Percentiles rank a stretch among this genome's conserved stretches.
These are phyloP conservation scores for Xenopus petersii DNA, from an alignment of 2,797 vertebrate species.

Conservation along the genomic window DNA sequence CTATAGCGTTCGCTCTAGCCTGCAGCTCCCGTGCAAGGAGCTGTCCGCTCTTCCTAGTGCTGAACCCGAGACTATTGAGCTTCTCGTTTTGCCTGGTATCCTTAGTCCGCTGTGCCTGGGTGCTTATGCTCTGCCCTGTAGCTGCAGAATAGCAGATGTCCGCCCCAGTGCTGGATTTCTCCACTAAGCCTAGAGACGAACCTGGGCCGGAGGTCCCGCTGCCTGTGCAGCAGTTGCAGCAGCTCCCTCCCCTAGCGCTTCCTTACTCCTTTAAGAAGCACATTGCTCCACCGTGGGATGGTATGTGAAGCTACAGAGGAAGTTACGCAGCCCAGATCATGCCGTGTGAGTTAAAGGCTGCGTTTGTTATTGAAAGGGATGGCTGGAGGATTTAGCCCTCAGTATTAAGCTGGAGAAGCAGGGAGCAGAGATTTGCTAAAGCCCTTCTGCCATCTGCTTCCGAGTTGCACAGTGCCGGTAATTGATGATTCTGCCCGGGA, in stretches of 20 bases:
- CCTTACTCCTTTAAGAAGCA: slow-evolving; percentile 10
- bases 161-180: not conserved
- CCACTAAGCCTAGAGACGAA: not conserved
- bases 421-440: slow-evolving; percentile 70
- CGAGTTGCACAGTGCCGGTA: slow-evolving; percentile 70
- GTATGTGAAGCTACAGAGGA: slow-evolving; percentile 62
- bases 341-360: slow-evolving; percentile 82
- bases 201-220: too few species aligned
- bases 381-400: slow-evolving; percentile 79
- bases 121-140: not conserved
- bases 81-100: too few species aligned
- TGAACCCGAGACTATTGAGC: not conserved
- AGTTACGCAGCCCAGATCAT: slow-evolving; percentile 83
- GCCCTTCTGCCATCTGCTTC: slow-evolving; percentile 81
- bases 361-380: slow-evolving; percentile 87
- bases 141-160: not conserved
- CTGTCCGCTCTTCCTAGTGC: not conserved
- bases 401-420: slow-evolving; percentile 70
- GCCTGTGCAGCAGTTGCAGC: not conserved
- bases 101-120: too few species aligned
- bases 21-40: too few species aligned
- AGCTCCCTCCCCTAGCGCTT: not conserved
- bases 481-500: slow-evolving; percentile 54
- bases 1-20: too few species aligned
- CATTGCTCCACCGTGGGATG: slow-evolving; percentile 65